Evolutionary conservation across 2,888 invertebrate species (phyloP).

Genomic region (Sarcophaga caerulescens): DNA sequence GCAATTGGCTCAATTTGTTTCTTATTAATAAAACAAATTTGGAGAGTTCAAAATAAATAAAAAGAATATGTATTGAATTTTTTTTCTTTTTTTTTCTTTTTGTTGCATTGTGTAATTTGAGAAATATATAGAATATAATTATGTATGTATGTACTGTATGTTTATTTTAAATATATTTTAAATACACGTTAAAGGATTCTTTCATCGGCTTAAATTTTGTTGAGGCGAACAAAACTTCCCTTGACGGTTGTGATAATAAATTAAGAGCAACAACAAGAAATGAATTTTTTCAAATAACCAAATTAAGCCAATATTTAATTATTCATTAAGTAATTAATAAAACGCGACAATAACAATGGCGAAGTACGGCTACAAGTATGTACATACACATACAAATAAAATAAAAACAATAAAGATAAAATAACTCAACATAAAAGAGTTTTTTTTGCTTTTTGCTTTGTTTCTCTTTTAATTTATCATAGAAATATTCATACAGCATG

Average conservation of each 20-base stretch:
- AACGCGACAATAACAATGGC: not conserved
- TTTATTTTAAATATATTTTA: too few relatives aligned
- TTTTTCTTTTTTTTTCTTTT: too few relatives aligned
- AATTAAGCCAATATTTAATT: constrained; percentile 78
- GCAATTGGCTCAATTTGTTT: too few relatives aligned
- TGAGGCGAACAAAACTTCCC: not conserved
- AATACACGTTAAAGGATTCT: too few relatives aligned
- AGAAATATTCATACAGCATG: constrained; percentile 21
- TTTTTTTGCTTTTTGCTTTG: too few relatives aligned
- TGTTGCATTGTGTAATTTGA: too few relatives aligned
- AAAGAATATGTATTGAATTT: too few relatives aligned
- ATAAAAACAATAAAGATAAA: constrained; percentile 10
- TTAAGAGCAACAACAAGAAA: constrained; percentile 23
- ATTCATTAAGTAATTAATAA: constrained; percentile 78
- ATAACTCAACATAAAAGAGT: constrained; percentile 22
- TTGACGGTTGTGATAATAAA: constrained; percentile 7
- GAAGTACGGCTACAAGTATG: not conserved
- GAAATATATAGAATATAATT: too few relatives aligned
- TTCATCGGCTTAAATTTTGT: too few relatives aligned
- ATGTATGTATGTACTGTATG: too few relatives aligned
- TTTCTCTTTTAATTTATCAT: constrained; percentile 8
- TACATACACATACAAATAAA: constrained; percentile 58
- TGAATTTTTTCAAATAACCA: constrained; percentile 72
- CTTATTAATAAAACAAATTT: too few relatives aligned
- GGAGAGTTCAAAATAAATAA: too few relatives aligned